Evolutionary conservation across 2,797 vertebrate species (phyloP), one percentile per base, ranked within the genome.

Genomic region (Helarctos malayanus): DNA sequence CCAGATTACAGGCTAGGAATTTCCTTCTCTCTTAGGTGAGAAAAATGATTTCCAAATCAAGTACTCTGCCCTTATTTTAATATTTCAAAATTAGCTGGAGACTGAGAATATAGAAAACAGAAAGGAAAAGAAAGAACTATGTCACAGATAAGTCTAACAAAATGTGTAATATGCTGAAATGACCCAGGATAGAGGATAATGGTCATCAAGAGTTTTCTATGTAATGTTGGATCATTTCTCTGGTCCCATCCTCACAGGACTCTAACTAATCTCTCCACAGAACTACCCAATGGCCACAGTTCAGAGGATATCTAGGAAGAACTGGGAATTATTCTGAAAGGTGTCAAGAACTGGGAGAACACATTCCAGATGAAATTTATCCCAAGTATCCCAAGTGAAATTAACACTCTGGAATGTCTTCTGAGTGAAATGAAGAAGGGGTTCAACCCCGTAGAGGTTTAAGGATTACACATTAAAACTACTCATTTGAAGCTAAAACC

Each of bases 71-170:
- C 83, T 91, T 69, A 38, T 84, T 76, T 63, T 41, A 76, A 57
- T 85, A 84, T 81, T 91, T 57, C 38, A 85, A 81, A 81, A 57
- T 86, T 86, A 85, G 15, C 38, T 35, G 52, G 54, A 93, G 59
- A 47, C 29, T 38, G 19, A 80, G 59, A 88, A 69, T 38, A 84
- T 1, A 76, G 18, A 91, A 90, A 19, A 80, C 0, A 83, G 7
- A 16, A 2, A 88, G n/a, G 16, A 32, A 76, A 91, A 89, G 27
- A 69, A 47, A 89, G 19, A 75, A 76, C 49, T 16, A 54, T 18
- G 57, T 38, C 73, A 80, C 57, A 73, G 69, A 27, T 38, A 10
- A 86, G 12, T 61, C 41, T 45, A 88, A 89, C 16, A 94, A 61
- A 84, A 91, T 3, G 9, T 13, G 14, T 19, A 68, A 41, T 38